phyloP scores from a whole-genome alignment of 2,888 invertebrate species.

The Scaptomyza polygonia region DNA sequence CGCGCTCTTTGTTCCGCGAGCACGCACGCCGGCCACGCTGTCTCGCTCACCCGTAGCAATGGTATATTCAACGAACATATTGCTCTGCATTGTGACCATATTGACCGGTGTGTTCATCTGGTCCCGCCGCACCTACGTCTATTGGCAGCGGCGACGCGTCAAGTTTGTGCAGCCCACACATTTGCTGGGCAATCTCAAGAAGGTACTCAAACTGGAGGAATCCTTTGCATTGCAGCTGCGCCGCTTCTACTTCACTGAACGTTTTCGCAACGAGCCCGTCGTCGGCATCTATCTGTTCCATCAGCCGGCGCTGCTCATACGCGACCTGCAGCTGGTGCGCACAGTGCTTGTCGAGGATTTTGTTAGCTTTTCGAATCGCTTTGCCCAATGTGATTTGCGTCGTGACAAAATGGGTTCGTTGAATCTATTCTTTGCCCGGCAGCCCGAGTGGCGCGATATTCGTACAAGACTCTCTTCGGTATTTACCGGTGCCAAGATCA shows the following conservation, averaged over 20 bases:
- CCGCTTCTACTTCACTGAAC: slow-evolving; percentile 81
- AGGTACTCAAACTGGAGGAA: slow-evolving; percentile 80
- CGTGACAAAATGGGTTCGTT: slow-evolving; percentile 84
- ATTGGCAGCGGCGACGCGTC: slow-evolving; percentile 83
- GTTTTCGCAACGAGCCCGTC: slow-evolving; percentile 73
- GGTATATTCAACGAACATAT: slow-evolving; percentile 80
- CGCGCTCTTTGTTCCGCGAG: slow-evolving; percentile 3
- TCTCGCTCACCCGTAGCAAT: slow-evolving; percentile 52
- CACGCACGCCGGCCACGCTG: slow-evolving; percentile 26
- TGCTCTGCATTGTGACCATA: slow-evolving; percentile 76
- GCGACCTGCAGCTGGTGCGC: slow-evolving; percentile 85
- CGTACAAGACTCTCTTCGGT: slow-evolving; percentile 84
- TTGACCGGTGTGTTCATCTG: slow-evolving; percentile 75
- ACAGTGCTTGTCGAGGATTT: slow-evolving; percentile 85
- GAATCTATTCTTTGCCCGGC: slow-evolving; percentile 84
- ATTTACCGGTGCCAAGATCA: slow-evolving; percentile 84
- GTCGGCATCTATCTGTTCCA: slow-evolving; percentile 85
- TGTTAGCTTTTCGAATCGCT: slow-evolving; percentile 83
- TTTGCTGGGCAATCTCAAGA: slow-evolving; percentile 84
- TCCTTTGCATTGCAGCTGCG: slow-evolving; percentile 81
- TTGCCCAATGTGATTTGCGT: slow-evolving; percentile 77
- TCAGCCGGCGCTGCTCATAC: slow-evolving; percentile 84
- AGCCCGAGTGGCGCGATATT: slow-evolving; percentile 85
- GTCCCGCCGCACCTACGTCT: slow-evolving; percentile 84
- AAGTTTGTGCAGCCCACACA: slow-evolving; percentile 83